These are phyloP conservation scores for Pinctada fucata DNA, from an alignment of 2,888 invertebrate genomes.

Conservation along the genomic window DNA sequence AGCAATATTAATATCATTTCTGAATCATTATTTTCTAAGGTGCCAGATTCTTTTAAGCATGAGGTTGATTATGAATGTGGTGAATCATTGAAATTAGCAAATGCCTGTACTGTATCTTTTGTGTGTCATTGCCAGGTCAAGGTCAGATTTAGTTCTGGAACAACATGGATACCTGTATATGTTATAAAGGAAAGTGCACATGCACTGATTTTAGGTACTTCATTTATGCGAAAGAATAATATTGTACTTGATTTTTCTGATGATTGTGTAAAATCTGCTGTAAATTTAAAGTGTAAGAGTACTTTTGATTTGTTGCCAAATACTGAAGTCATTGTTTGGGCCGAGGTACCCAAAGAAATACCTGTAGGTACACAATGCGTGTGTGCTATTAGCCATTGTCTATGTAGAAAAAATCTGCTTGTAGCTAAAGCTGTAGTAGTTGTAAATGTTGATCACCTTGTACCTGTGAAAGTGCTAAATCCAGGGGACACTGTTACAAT, in stretches of 20 bases:
- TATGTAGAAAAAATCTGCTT: neutral
- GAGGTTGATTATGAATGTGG: too few relatives aligned
- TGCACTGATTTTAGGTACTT: slow-evolving; percentile 7
- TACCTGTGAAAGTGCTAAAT: neutral
- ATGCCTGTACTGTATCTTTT: too few relatives aligned
- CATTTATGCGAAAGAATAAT: slow-evolving; percentile 2
- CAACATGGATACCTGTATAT: too few relatives aligned
- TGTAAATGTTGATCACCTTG: neutral
- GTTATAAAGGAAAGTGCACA: slow-evolving; percentile 1
- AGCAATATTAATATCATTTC: too few relatives aligned
- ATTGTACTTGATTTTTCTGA: slow-evolving; percentile 4
- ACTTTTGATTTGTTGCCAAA: slow-evolving; percentile 1
- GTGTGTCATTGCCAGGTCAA: too few relatives aligned
- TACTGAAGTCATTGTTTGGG: neutral
- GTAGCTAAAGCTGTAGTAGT: neutral
- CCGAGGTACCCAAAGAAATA: neutral
- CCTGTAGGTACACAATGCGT: neutral
- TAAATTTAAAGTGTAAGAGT: neutral
- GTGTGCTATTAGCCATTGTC: neutral
- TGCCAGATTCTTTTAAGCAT: too few relatives aligned
- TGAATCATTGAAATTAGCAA: too few relatives aligned
- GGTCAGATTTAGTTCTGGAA: too few relatives aligned
- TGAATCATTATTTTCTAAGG: too few relatives aligned
- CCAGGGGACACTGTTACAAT: slow-evolving; percentile 3
- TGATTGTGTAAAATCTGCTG: neutral